Conservation (phyloP, 2,797 vertebrate species). For the Anguilla marmorata region DNA sequence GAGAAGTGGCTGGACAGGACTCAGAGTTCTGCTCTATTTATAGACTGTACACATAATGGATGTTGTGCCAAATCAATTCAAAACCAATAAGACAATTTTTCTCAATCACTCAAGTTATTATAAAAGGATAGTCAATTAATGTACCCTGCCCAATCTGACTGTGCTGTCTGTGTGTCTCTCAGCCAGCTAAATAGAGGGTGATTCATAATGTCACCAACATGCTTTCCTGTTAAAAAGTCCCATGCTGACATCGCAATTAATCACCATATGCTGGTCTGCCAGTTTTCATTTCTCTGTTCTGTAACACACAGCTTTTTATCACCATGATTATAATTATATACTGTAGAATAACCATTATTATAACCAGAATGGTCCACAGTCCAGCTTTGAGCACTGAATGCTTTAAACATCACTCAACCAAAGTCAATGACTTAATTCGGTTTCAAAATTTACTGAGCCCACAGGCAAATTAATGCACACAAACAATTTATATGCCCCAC, state of each 20-base stretch:
- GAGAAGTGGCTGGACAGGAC: too few species aligned
- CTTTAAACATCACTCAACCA: not conserved
- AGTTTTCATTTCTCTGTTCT: constrained; percentile 12
- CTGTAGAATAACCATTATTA: too few species aligned
- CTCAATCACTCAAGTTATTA: too few species aligned
- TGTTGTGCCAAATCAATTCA: not conserved
- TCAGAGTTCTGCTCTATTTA: too few species aligned
- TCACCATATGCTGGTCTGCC: constrained; percentile 19
- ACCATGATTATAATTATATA: not conserved
- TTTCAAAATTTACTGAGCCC: too few species aligned
- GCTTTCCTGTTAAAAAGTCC: not conserved
- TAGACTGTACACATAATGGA: not conserved
- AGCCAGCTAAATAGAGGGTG: constrained; percentile 43
- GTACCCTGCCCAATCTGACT: not conserved
- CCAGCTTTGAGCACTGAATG: not conserved
- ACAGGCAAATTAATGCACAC: too few species aligned
- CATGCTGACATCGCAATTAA: not conserved
- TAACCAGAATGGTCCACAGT: not conserved
- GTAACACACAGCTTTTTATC: not conserved
- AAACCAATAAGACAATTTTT: too few species aligned
- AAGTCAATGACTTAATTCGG: not conserved
- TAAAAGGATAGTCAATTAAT: too few species aligned
- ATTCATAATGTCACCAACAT: constrained; percentile 45
- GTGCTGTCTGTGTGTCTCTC: constrained; percentile 20
- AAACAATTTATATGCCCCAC: too few species aligned